Base-by-base conservation (phyloP, 1,140 invertebrate genomes). In the Eriocheir sinensis region DNA sequence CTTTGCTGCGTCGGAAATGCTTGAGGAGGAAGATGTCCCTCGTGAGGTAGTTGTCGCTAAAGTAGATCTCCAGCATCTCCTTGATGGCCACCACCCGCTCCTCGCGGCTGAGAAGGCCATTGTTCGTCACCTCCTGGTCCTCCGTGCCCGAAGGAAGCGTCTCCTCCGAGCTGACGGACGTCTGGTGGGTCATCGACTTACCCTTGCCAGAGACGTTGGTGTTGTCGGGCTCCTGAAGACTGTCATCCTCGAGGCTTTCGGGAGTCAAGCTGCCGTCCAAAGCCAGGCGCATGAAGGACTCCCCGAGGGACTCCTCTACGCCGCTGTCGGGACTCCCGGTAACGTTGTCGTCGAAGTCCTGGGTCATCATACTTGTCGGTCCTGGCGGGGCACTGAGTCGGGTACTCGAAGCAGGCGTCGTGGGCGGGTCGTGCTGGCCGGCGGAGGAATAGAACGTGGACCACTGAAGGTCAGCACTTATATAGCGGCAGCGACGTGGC, bases 1-100 rank as follows among this genome's bases (percentile, higher is more conserved):
- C 98, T 96, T 99, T 99, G 96, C 99, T 99, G 38, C 99, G 97
- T 41, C 98, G 98, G 2, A 99, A 98, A 96, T 99, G 99, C 96
- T 99, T 99, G 53, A 99, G 96, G 8, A 99, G 97, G 96, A 99
- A 99, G 0, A 99, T 98, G 96, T 99, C 99, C 96, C 99, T 99
- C 0, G 98, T 98, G 95, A 99, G 98, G 96, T 99, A 99, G 30
- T 98, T 98, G 96, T 99, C 98, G 93, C 98, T 99, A 96, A 99
- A 99, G 96, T 99, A 99, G 96, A 98, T 99, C 97, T 99, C 98
- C 9, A 99, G 98, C 96, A 98, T 98, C 80, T 98, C 97, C 79
- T 98, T 97, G 93, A 99, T 98, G 27, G 44, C 21, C 9, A 36
- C 53, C 0, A 94, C n/a, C 27, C 93, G 93, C n/a, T 94, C 93